Evolutionary conservation across 2,113 vertebrate species (phyloP).

Genomic region (Sula dactylatra): DNA sequence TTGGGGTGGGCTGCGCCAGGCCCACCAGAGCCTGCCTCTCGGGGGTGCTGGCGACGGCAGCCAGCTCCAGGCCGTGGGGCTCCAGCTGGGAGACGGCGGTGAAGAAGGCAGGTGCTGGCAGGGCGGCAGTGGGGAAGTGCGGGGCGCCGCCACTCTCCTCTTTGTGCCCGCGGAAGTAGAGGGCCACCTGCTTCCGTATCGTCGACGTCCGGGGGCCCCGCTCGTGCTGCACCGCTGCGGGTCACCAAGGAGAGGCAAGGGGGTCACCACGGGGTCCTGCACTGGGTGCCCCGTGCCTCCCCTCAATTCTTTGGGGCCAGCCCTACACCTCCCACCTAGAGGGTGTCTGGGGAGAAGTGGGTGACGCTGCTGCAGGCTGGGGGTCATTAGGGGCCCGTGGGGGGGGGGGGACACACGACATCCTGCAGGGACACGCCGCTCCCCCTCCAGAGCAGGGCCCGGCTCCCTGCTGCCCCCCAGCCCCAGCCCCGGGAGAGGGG

Average conservation of each 20-base stretch:
- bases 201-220: constrained; percentile 95
- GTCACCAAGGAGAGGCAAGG: not conserved
- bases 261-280: not conserved
- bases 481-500: not conserved
- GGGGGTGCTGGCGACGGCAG: constrained; percentile 82
- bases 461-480: not conserved
- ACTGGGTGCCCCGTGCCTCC: rapidly evolving
- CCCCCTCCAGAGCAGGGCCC: not conserved
- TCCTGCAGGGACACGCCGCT: rapidly evolving
- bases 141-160: constrained; percentile 87
- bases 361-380: not conserved
- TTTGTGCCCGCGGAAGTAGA: constrained; percentile 98
- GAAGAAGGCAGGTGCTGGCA: constrained; percentile 92
- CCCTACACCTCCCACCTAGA: rapidly evolving
- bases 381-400: not conserved
- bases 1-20: constrained; percentile 94
- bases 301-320: not conserved
- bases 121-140: constrained; percentile 85
- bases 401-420: not conserved
- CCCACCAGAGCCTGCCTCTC: constrained; percentile 93
- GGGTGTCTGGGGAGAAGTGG: not conserved
- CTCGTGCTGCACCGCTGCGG: constrained; percentile 94
- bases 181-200: constrained; percentile 97
- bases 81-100: constrained; percentile 95
- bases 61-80: constrained; percentile 91